Conservation (phyloP, 1,140 invertebrate genomes). For the Drosophila simulans region DNA sequence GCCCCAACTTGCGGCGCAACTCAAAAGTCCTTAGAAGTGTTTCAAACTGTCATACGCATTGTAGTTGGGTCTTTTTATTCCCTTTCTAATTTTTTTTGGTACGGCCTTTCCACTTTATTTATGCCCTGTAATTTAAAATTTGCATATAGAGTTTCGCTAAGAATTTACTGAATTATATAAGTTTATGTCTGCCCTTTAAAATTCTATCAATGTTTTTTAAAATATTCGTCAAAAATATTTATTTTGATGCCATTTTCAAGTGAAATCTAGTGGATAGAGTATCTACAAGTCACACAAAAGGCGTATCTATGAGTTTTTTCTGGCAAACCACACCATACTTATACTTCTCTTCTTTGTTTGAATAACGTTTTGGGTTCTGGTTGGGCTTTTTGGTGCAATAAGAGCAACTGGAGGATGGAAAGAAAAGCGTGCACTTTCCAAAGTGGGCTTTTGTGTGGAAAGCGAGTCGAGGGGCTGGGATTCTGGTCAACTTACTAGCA, state of each 20-base stretch:
- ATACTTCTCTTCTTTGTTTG: slow-evolving; percentile 38
- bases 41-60: slow-evolving; percentile 77
- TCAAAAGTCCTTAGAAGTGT: slow-evolving; percentile 70
- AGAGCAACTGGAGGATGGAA: slow-evolving; percentile 30
- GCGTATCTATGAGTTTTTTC: slow-evolving; percentile 1
- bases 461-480: slow-evolving; percentile 13
- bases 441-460: slow-evolving; percentile 42
- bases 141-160: no score
- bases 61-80: slow-evolving; percentile 13
- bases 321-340: not conserved
- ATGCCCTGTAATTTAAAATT: slow-evolving; percentile 1
- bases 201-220: not conserved
- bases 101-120: slow-evolving; percentile 57
- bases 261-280: slow-evolving; percentile 8
- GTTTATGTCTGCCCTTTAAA: no score
- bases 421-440: slow-evolving; percentile 36
- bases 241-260: not conserved
- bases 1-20: slow-evolving; percentile 45
- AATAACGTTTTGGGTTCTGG: slow-evolving; percentile 47
- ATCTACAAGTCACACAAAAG: not conserved
- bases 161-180: no score
- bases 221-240: not conserved
- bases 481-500: slow-evolving; percentile 56
- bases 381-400: slow-evolving; percentile 33
- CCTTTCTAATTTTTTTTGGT: slow-evolving; percentile 14